Conservation (phyloP, 2,888 invertebrate species). For the Buathra laborator region DNA sequence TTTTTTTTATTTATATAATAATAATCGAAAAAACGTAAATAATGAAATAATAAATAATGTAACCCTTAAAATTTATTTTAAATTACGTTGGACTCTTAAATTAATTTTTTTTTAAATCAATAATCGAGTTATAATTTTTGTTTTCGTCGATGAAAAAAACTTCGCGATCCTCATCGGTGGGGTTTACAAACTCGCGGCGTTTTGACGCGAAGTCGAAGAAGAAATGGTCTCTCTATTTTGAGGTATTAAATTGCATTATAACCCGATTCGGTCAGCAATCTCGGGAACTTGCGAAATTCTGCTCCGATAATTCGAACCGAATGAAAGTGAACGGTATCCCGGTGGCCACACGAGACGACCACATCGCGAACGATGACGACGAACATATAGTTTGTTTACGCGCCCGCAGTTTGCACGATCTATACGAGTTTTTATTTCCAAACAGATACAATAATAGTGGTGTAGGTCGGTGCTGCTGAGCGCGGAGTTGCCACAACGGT, state of each 20-base stretch:
- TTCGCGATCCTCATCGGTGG: no score
- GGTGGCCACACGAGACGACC: slow-evolving; percentile 41
- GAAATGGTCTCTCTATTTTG: not conserved
- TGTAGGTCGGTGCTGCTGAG: slow-evolving; percentile 25
- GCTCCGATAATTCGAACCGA: slow-evolving; percentile 60
- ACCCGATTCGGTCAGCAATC: slow-evolving; percentile 23
- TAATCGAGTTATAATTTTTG: no score
- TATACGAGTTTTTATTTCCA: not conserved
- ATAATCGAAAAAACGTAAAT: no score
- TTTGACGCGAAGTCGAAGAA: not conserved
- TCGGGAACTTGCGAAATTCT: slow-evolving; percentile 65
- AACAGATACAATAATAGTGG: slow-evolving; percentile 5
- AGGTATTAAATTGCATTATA: slow-evolving; percentile 2
- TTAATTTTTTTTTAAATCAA: no score
- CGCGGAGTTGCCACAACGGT: not conserved
- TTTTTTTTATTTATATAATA: no score
- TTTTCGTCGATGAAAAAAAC: no score
- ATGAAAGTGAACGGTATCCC: slow-evolving; percentile 70
- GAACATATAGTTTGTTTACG: slow-evolving; percentile 8
- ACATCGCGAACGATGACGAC: slow-evolving; percentile 41
- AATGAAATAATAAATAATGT: no score
- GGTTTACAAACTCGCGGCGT: not conserved
- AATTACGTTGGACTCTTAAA: no score
- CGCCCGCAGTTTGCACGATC: not conserved
- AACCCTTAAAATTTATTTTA: no score